phyloP scores from a whole-genome alignment of 2,113 vertebrate species.

The Amphilophus citrinellus region DNA sequence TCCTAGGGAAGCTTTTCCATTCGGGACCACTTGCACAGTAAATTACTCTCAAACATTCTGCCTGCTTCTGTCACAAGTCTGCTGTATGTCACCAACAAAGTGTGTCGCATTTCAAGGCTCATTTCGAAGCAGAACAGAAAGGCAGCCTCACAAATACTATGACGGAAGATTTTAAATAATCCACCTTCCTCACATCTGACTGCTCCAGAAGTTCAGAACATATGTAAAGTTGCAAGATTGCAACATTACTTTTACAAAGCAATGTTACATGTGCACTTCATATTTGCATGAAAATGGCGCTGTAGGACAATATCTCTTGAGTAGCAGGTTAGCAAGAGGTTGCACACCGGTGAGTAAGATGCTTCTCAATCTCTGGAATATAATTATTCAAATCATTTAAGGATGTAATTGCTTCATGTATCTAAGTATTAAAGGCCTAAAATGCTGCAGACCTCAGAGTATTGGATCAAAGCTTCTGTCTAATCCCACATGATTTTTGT shows the following conservation, averaged over 20 bases:
- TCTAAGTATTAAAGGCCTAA: conserved; percentile 19
- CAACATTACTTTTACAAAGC: not conserved
- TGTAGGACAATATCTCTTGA: conserved; percentile 1
- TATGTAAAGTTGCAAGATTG: not conserved
- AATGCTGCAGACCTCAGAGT: conserved; percentile 6
- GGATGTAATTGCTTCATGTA: not conserved
- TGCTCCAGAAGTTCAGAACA: not conserved
- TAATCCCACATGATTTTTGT: conserved; percentile 24
- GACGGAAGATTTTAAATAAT: not conserved
- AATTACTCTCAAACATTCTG: not conserved
- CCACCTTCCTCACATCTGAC: not conserved
- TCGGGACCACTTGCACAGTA: not conserved
- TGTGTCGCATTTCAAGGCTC: conserved; percentile 5
- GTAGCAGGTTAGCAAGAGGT: conserved; percentile 5
- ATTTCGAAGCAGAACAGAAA: not conserved
- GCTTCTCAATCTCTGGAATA: not conserved
- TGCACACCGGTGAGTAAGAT: not conserved
- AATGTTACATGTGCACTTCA: not conserved
- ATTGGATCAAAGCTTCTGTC: conserved; percentile 41
- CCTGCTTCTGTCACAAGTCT: not conserved
- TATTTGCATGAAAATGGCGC: not conserved
- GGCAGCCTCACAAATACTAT: not conserved
- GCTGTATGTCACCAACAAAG: not conserved
- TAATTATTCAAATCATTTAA: conserved; percentile 12
- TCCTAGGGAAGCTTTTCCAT: not conserved